These are phyloP conservation scores for Bombus pascuorum DNA, from an alignment of 1,140 invertebrate genomes.

Conservation along the genomic window DNA sequence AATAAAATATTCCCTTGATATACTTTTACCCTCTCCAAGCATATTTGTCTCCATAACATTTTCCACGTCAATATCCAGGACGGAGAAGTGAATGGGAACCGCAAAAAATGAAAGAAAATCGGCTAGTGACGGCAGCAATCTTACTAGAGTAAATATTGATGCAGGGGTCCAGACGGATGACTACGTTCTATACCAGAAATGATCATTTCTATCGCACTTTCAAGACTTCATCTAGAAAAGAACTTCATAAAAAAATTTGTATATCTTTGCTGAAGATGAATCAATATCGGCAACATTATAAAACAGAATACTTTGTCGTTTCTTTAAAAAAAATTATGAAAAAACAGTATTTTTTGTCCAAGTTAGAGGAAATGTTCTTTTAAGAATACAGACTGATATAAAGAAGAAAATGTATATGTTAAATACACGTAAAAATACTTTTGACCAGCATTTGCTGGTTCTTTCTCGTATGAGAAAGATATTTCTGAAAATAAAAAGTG, in stretches of 20 bases:
- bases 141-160: constrained; percentile 21
- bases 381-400: too few species aligned
- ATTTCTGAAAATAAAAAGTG: background rate
- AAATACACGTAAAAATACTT: too few species aligned
- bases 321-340: background rate
- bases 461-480: background rate
- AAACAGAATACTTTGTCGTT: background rate
- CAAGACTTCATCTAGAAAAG: background rate
- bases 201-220: background rate
- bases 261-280: background rate
- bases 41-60: background rate
- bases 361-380: background rate
- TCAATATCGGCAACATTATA: background rate
- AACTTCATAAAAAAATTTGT: background rate
- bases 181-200: background rate
- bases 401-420: too few species aligned
- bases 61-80: background rate
- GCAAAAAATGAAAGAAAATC: background rate
- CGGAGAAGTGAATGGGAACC: background rate
- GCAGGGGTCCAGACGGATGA: background rate
- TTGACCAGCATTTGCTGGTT: too few species aligned
- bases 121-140: background rate
- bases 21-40: background rate
- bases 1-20: background rate
- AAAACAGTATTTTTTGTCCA: background rate